Percentiles rank a stretch among this genome's conserved stretches.
Evolutionary conservation across 2,113 vertebrate genomes (phyloP).

Genomic region (Nothobranchius kuhntae): DNA sequence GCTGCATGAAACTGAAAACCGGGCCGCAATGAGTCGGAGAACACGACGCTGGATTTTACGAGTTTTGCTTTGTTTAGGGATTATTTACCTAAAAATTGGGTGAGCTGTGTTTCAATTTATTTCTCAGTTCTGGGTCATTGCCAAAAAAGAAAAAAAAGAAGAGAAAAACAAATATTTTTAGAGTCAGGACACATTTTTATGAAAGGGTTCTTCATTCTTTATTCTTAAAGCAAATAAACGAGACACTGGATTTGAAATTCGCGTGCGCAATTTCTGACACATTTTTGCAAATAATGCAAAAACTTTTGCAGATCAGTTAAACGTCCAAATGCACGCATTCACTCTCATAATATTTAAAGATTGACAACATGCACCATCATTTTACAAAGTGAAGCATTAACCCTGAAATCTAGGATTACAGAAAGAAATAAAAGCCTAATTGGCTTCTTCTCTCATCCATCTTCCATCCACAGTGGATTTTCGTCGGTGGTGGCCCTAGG

Average conservation of each 20-base stretch:
- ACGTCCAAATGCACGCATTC: too few species aligned
- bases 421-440: neutral
- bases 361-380: too few species aligned
- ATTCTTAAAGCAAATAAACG: too few species aligned
- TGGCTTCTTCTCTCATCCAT: slow-evolving; percentile 20
- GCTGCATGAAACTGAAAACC: slow-evolving; percentile 66
- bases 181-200: too few species aligned
- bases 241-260: too few species aligned
- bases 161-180: neutral
- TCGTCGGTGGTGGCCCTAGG: slow-evolving; percentile 97
- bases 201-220: too few species aligned
- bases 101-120: slow-evolving; percentile 73
- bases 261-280: too few species aligned
- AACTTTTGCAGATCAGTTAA: too few species aligned
- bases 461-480: slow-evolving; percentile 85
- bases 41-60: slow-evolving; percentile 93
- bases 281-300: too few species aligned
- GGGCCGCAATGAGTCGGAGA: slow-evolving; percentile 92
- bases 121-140: neutral
- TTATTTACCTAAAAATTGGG: slow-evolving; percentile 97
- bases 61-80: slow-evolving; percentile 93
- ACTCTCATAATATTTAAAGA: too few species aligned
- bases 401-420: too few species aligned
- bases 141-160: neutral
- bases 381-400: too few species aligned